A percentile compares a stretch with the other conserved stretches of the same genome.
Evolutionary conservation across 2,113 vertebrate species (phyloP).

Genomic region (Nerophis ophidion): DNA sequence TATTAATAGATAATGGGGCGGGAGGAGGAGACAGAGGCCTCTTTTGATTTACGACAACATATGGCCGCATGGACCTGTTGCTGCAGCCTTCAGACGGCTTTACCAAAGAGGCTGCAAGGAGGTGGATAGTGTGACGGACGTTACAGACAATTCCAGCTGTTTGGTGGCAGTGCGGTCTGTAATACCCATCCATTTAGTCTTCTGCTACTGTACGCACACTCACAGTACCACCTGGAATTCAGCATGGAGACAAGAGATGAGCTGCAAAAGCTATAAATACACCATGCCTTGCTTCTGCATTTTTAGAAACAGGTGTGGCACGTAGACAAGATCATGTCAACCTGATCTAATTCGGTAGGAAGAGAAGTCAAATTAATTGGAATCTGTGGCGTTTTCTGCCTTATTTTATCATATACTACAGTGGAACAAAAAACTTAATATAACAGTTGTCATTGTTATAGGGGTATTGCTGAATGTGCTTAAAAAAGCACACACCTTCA

Average conservation of each 20-base stretch:
- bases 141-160: constrained; percentile 33
- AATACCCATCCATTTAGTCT: too few species aligned
- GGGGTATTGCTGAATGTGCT: too few species aligned
- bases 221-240: too few species aligned
- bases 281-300: constrained; percentile 3
- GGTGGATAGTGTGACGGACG: constrained; percentile 15
- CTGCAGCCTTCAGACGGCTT: constrained; percentile 51
- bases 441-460: too few species aligned
- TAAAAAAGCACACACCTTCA: too few species aligned
- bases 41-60: constrained; percentile 68
- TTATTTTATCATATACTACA: neutral
- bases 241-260: neutral
- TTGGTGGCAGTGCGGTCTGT: constrained; percentile 21
- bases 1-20: constrained; percentile 62
- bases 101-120: constrained; percentile 47
- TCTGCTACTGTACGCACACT: too few species aligned
- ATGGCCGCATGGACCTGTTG: constrained; percentile 49
- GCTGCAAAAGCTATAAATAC: neutral
- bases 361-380: constrained; percentile 60
- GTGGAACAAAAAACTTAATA: too few species aligned
- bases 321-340: constrained; percentile 53
- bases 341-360: constrained; percentile 54
- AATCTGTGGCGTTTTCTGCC: constrained; percentile 41
- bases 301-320: constrained; percentile 38
- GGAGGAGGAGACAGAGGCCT: constrained; percentile 28